Evolutionary conservation across 2,888 invertebrate genomes (phyloP).

Genomic region (Digitonthophagus gazella): DNA sequence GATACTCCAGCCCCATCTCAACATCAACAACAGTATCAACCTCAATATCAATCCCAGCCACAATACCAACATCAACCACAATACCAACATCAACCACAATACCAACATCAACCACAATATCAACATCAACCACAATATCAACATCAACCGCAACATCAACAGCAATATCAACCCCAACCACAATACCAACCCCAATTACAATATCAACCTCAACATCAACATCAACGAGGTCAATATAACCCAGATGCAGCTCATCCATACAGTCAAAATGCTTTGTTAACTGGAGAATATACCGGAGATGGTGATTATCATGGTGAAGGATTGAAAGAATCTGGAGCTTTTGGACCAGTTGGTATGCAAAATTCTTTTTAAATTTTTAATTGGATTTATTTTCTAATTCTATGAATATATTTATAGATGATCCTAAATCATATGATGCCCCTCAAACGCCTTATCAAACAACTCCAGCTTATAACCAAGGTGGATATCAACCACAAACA

Average conservation of each 20-base stretch:
- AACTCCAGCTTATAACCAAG: conserved; percentile 19
- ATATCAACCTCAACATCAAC: conserved; percentile 32
- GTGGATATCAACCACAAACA: conserved; percentile 30
- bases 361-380: neutral
- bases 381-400: neutral
- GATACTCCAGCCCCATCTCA: conserved; percentile 37
- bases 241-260: conserved; percentile 27
- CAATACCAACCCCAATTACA: conserved; percentile 31
- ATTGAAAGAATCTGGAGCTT: conserved; percentile 47
- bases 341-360: conserved; percentile 13
- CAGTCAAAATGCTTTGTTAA: conserved; percentile 39
- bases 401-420: conserved; percentile 6
- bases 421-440: conserved; percentile 31
- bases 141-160: conserved; percentile 20
- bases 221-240: conserved; percentile 27
- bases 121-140: conserved; percentile 7
- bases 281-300: conserved; percentile 48
- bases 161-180: conserved; percentile 23
- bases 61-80: conserved; percentile 41
- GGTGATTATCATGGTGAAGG: conserved; percentile 52
- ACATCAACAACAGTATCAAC: conserved; percentile 14
- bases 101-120: conserved; percentile 39
- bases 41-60: conserved; percentile 31
- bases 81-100: conserved; percentile 28
- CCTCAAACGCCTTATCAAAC: conserved; percentile 14